A percentile compares a stretch with the other conserved stretches of the same genome.
phyloP scores from a whole-genome alignment of 2,113 vertebrate genomes.

The Oryzias celebensis region DNA sequence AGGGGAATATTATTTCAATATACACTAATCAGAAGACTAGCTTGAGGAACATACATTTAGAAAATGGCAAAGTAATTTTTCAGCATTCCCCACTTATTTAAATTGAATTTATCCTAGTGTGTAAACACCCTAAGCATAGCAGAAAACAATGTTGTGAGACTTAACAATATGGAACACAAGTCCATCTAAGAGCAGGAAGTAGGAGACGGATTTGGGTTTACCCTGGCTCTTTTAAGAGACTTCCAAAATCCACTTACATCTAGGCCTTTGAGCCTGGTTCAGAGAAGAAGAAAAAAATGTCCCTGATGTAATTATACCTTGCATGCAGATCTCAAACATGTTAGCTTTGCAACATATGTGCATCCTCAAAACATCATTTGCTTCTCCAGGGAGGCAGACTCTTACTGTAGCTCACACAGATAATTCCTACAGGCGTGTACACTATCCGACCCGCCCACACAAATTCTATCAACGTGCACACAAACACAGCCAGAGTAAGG shows the following conservation, averaged over 20 bases:
- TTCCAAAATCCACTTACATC: constrained; percentile 49
- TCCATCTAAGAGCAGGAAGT: constrained; percentile 52
- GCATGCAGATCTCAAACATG: constrained; percentile 19
- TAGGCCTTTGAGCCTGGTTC: constrained; percentile 49
- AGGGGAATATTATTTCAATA: too few relatives aligned
- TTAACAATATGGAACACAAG: constrained; percentile 48
- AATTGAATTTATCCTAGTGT: not conserved
- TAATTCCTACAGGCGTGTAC: constrained; percentile 55
- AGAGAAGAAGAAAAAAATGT: constrained; percentile 37
- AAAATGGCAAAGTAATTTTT: too few relatives aligned
- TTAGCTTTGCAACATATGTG: constrained; percentile 23
- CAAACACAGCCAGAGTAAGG: constrained; percentile 32
- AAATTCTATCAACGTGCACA: constrained; percentile 15
- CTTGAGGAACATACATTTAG: too few relatives aligned
- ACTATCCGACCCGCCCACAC: constrained; percentile 36
- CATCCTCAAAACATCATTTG: constrained; percentile 44
- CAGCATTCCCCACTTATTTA: too few relatives aligned
- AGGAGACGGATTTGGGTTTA: constrained; percentile 64
- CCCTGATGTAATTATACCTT: constrained; percentile 43
- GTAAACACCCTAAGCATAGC: constrained; percentile 42
- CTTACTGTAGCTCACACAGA: constrained; percentile 38
- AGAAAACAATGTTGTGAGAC: constrained; percentile 62
- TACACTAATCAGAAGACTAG: too few relatives aligned
- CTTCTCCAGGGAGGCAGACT: constrained; percentile 42
- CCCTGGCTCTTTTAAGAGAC: constrained; percentile 50